Conservation (phyloP, 1,140 invertebrate genomes). For the Cryptotermes secundus region DNA sequence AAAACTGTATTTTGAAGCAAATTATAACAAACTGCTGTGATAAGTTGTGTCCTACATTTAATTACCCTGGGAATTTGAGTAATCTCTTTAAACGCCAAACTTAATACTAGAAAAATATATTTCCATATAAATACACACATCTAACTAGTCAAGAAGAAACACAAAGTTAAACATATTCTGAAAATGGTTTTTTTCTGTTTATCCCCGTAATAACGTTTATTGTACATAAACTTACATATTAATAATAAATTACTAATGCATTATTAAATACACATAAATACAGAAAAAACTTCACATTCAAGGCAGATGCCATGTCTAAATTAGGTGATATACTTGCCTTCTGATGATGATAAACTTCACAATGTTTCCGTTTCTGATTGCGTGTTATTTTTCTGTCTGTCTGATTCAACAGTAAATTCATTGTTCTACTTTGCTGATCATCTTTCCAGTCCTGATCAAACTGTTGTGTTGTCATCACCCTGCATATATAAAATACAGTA, state of each 20-base stretch:
- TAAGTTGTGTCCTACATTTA: too few species aligned
- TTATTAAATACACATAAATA: neutral
- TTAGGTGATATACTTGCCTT: conserved; percentile 42
- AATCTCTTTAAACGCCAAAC: too few species aligned
- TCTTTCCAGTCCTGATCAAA: conserved; percentile 69
- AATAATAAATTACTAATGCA: neutral
- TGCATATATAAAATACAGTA: conserved; percentile 18
- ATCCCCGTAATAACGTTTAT: too few species aligned
- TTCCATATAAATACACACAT: too few species aligned
- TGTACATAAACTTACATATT: too few species aligned
- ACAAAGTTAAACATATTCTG: too few species aligned
- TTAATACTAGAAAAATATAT: too few species aligned
- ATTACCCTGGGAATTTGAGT: too few species aligned
- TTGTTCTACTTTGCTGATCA: conserved; percentile 51
- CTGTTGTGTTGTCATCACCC: conserved; percentile 77
- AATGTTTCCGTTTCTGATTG: conserved; percentile 96
- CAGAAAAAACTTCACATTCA: neutral
- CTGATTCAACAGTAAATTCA: conserved; percentile 67
- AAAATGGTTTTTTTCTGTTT: too few species aligned
- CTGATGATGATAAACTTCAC: conserved; percentile 98
- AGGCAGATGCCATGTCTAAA: neutral
- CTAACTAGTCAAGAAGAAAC: too few species aligned
- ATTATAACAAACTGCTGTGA: too few species aligned
- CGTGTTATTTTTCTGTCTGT: conserved; percentile 91
- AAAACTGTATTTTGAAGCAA: too few species aligned